phyloP scores from a whole-genome alignment of 2,888 invertebrate species.

The Drosophila colorata region DNA sequence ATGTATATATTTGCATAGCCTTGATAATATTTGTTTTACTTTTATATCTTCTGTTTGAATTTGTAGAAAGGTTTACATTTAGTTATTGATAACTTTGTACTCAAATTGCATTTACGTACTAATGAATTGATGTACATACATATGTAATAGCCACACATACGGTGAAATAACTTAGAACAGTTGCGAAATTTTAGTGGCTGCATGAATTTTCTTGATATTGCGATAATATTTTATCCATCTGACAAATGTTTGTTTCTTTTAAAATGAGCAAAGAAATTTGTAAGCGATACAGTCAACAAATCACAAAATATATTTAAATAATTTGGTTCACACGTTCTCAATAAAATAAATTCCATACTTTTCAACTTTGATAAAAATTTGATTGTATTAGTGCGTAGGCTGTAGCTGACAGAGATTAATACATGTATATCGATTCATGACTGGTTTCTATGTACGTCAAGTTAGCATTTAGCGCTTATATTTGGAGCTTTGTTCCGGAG shows the following conservation, averaged over 20 bases:
- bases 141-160: constrained; percentile 27
- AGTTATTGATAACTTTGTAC: constrained; percentile 1
- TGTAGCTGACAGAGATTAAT: constrained; percentile 29
- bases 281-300: constrained; percentile 33
- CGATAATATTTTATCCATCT: constrained; percentile 21
- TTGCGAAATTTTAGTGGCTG: constrained; percentile 57
- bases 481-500: too few relatives aligned
- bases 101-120: constrained; percentile 2
- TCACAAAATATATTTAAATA: constrained; percentile 45
- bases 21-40: neutral
- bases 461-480: too few relatives aligned
- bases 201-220: neutral
- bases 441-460: too few relatives aligned
- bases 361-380: constrained; percentile 65
- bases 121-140: constrained; percentile 18
- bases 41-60: constrained; percentile 44
- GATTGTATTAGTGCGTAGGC: constrained; percentile 22
- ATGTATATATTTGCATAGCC: neutral
- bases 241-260: constrained; percentile 24
- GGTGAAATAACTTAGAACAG: constrained; percentile 58
- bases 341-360: constrained; percentile 73
- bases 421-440: constrained; percentile 26
- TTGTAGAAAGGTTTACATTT: neutral
- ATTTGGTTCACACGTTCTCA: constrained; percentile 56
- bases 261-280: constrained; percentile 23